phyloP scores from a whole-genome alignment of 2,113 vertebrate species.

The Chauna torquata region DNA sequence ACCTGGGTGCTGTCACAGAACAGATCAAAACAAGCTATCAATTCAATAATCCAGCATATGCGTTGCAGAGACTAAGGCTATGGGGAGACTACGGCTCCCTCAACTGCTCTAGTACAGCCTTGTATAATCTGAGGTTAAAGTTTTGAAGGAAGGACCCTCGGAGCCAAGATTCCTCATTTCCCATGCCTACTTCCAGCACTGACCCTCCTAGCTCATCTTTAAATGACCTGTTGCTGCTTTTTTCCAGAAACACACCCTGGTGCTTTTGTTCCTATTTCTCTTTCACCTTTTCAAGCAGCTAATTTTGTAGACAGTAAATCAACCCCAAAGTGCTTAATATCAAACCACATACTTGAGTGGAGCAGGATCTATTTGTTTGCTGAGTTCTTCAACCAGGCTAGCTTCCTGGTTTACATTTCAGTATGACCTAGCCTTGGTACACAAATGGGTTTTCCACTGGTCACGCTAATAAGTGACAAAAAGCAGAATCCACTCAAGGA shows the following conservation, averaged over 20 bases:
- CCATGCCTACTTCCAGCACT: neutral
- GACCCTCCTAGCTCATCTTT: neutral
- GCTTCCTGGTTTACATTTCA: neutral
- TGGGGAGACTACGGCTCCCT: neutral
- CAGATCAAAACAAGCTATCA: neutral
- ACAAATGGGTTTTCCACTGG: neutral
- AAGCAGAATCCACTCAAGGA: neutral
- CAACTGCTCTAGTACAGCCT: neutral
- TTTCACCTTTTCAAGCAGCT: neutral
- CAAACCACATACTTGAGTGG: neutral
- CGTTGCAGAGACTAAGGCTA: neutral
- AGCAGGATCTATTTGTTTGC: neutral
- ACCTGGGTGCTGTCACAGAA: neutral
- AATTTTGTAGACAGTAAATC: neutral
- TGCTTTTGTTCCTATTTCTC: neutral
- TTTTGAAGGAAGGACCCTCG: neutral
- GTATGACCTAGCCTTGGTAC: neutral
- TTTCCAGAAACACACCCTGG: fast-evolving
- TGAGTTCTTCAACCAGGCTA: neutral
- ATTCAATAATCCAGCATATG: fast-evolving
- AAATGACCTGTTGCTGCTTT: neutral
- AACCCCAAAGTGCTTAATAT: neutral
- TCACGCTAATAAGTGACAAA: neutral
- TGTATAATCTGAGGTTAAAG: neutral
- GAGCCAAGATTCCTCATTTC: neutral